A percentile compares a stretch with the other conserved stretches of the same genome.
Evolutionary conservation across 2,113 vertebrate species (phyloP).

Genomic region (Strix uralensis): DNA sequence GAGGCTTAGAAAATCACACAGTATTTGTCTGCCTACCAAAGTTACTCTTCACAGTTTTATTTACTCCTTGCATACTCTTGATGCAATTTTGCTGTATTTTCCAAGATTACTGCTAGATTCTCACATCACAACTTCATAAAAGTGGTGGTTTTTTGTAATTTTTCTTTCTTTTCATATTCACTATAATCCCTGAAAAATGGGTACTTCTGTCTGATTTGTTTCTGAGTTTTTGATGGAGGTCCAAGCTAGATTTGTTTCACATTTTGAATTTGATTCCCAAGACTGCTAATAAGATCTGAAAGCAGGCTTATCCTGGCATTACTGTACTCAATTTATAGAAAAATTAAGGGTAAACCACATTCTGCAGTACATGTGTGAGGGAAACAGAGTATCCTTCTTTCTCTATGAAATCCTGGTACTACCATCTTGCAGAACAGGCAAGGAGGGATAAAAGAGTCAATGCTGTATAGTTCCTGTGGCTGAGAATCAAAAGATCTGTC

Average conservation of each 20-base stretch:
- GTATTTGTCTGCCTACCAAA: background rate
- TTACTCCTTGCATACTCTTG: background rate
- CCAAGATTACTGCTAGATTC: background rate
- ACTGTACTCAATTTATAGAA: background rate
- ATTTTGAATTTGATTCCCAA: background rate
- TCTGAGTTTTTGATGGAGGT: background rate
- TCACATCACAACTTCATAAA: background rate
- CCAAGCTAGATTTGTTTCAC: background rate
- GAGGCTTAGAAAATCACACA: background rate
- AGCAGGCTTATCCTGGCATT: background rate
- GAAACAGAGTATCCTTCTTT: background rate
- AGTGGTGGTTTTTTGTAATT: background rate
- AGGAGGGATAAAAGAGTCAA: background rate
- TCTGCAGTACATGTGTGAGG: no score
- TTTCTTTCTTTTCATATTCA: background rate
- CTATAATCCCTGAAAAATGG: background rate
- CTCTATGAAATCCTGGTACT: rapidly evolving
- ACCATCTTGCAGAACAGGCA: background rate
- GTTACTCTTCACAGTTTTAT: background rate
- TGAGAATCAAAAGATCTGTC: background rate
- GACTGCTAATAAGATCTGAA: background rate
- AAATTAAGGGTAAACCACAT: background rate
- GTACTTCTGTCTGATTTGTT: background rate
- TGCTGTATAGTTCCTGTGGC: background rate
- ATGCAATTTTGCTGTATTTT: background rate